Evolutionary conservation across 2,113 vertebrate species (phyloP), one percentile per base, ranked within the genome.

Genomic region (Piliocolobus tephrosceles): DNA sequence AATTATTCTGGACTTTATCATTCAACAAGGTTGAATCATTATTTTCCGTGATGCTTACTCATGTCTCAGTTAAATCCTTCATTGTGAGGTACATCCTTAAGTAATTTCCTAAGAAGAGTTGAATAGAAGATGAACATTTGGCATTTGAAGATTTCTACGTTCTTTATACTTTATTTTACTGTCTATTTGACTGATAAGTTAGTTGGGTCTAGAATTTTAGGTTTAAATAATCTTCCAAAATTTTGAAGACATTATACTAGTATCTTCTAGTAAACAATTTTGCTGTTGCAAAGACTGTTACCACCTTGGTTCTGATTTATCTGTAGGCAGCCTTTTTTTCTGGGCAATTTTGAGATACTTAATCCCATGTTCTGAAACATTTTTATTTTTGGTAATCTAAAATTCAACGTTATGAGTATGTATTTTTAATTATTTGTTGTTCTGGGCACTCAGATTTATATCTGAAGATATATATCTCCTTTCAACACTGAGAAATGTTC

Each of bases 191-290:
- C 17, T 78, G 52, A 66, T 90, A 89, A 6, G 4, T 76, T 92
- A 57, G n/a, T 92, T 81, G 27, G 66, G 45, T 92, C n/a, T 93
- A 93, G 61, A 94, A 90, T 70, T 45, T 18, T 78, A 72, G 22
- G 45, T 78, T 82, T 94, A 58, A 87, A 45, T 83, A 7, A 76
- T 82, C 23, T 72, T 61, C 8, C 17, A 75, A 3, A 90, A 86
- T 35, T 88, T 88, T 27, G n/a, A 94, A 91, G 68, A 47, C 2
- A 89, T 30, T 81, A 16, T 38, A 90, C 17, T 82, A 32, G 38
- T 61, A 47, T 81, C 72, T 52, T 68, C 50, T 61, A 25, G 5
- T 4, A 61, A 52, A 47, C 43, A 90, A 38, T 90, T 79, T 95
- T 91, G 64, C 75, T 88, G 1, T 84, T 85, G n/a, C 91, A 82